Base-by-base conservation (phyloP, 2,113 vertebrate species). In the Semicossyphus pulcher region DNA sequence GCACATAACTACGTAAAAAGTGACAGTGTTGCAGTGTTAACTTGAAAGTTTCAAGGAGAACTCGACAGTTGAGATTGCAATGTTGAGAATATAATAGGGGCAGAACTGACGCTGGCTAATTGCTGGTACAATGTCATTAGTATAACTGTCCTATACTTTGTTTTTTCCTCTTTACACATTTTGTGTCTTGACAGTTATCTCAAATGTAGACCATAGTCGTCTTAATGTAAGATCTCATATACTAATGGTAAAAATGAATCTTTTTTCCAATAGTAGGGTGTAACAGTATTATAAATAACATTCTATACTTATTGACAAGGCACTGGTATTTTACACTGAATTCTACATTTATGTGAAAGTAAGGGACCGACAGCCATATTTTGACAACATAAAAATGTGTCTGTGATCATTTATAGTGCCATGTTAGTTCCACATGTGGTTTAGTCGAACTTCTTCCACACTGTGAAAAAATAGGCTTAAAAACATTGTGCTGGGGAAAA, bases 381-480 rank as follows among this genome's bases (percentile, higher is more conserved):
- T n/a, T 64, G 26, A 48, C 77, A 60, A 42, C 51, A 80, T 68
- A 34, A 37, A 54, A 70, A 71, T 60, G 39, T 62, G 12, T 78
- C 47, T 15, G 16, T 60, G 49, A 48, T 73, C 0, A 76, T 66
- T 70, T 52, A 20, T 71, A 23, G 25, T 64, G 15, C 26, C 39
- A 41, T 37, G 60, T 72, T 36, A 54, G 45, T 54, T 69, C 41
- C 18, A 59, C 60, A 63, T 54, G 8, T 36, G 44, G 36, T 44
- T 52, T 23, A 45, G 51, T 29, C 20, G 60, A n/a, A 41, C 20
- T 58, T 80, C 23, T 76, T 80, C 34, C 21, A 53, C 56, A 47
- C 34, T 54, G 25, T 63, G 37, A 39, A 54, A 44, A 61, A 54
- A 53, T 10, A 26, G 26, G 42, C 51, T 82, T 76, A 20, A 45